Base-by-base conservation (phyloP, 2,797 vertebrate species). In the Miichthys miiuy region DNA sequence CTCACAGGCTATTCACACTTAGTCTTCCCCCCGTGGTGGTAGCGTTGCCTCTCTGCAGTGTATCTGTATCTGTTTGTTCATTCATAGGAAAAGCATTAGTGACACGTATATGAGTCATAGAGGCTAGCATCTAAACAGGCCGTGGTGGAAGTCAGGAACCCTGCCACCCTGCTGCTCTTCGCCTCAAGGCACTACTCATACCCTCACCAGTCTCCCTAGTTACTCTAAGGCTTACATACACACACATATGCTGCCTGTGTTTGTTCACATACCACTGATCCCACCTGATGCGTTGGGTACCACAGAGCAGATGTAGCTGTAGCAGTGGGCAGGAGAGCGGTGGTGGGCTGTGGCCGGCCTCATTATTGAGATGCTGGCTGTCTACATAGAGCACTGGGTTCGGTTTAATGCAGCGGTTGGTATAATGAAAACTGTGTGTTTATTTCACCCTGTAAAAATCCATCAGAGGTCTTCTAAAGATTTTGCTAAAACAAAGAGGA, bases 51-150 rank as follows among this genome's bases (percentile, higher is more conserved):
- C 79, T 83, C 80, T 71, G 79, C 87, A 80, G 78, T 72, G 87
- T 87, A 88, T 90, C 84, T 87, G 75, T 90, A 79, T 86, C 83
- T 81, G 80, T 90, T 90, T 88, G 82, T 89, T 90, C 90, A 90
- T 92, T 93, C 91, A 91, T 75, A 86, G 88, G 77, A 83, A 89
- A 90, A 87, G 73, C 84, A 87, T 92, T 87, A 82, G 88, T 92
- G 90, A 87, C 88, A 92, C 72, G 47, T 71, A 86, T 60, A 89
- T 92, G 90, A 92, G 80, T 93, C 89, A 94, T 17, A 74, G 72
- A 83, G 85, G 79, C 89, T 68, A 72, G 78, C 54, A 51, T 87
- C 86, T 84, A 81, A 86, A 90, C 87, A 88, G 79, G 83, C 86
- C 64, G 14, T 13, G 16, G 72, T 82, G 62, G 89, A 80, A 90